Evolutionary conservation across 2,797 vertebrate genomes (phyloP).

Genomic region (Poecilia gillii): DNA sequence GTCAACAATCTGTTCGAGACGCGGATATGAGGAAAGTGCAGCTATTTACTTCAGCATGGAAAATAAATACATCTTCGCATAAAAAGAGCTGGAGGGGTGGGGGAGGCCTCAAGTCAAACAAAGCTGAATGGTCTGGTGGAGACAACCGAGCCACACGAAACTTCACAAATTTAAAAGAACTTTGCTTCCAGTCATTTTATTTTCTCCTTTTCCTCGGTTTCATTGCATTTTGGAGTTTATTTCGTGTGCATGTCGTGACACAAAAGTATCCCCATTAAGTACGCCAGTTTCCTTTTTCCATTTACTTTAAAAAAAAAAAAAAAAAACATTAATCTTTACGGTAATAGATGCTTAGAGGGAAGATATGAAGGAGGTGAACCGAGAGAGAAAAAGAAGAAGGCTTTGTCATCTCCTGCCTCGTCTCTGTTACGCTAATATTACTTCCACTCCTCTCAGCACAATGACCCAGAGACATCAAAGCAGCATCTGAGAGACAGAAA

Average conservation of each 20-base stretch:
- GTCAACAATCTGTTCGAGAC: conserved; percentile 68
- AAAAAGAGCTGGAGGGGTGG: conserved; percentile 27
- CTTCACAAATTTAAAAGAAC: conserved; percentile 40
- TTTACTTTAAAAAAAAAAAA: conserved; percentile 12
- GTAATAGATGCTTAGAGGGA: conserved; percentile 57
- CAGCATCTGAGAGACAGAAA: conserved; percentile 20
- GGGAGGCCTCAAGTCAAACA: conserved; percentile 60
- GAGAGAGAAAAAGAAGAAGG: conserved; percentile 51
- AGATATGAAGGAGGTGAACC: conserved; percentile 36
- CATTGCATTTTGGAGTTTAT: conserved; percentile 31
- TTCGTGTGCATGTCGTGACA: conserved; percentile 19
- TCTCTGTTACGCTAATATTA: conserved; percentile 51
- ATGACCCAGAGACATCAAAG: conserved; percentile 75
- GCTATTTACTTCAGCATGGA: conserved; percentile 72
- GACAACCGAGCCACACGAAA: conserved; percentile 52
- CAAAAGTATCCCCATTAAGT: conserved; percentile 37
- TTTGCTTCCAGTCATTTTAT: not conserved
- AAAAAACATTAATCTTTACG: conserved; percentile 25
- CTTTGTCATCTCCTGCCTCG: conserved; percentile 56
- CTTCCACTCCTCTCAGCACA: conserved; percentile 61
- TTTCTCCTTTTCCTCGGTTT: conserved; percentile 7
- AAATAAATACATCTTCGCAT: conserved; percentile 66
- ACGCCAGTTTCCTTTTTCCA: conserved; percentile 25
- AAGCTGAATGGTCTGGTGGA: conserved; percentile 51
- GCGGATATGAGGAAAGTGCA: conserved; percentile 66